A percentile compares a stretch with the other conserved stretches of the same genome.
phyloP scores from a whole-genome alignment of 35 echinoderm and acorn worm species.

The Apostichopus californicus region DNA sequence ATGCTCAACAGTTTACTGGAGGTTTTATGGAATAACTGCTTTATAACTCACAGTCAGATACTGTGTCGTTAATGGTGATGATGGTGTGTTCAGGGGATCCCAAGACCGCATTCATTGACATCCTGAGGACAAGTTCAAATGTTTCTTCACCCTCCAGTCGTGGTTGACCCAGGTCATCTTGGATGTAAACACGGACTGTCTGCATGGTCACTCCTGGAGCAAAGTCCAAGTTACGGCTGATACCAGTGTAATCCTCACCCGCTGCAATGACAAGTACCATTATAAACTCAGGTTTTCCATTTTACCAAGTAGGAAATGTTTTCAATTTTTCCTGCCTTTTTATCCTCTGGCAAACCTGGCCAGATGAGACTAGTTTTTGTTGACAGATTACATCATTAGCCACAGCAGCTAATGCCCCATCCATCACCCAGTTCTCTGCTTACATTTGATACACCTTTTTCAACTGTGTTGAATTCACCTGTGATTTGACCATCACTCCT shows the following conservation, averaged over 20 bases:
- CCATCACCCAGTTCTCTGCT: no score
- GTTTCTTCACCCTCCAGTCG: slow-evolving; percentile 90
- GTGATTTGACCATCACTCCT: no score
- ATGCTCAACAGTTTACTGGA: no score
- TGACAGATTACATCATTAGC: not conserved
- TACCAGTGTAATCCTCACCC: slow-evolving; percentile 92
- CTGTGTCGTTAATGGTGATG: slow-evolving; percentile 95
- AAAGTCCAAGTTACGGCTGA: slow-evolving; percentile 99
- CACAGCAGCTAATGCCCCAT: not conserved
- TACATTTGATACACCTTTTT: no score
- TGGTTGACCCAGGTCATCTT: slow-evolving; percentile 94
- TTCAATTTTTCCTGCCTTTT: no score
- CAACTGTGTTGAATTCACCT: no score
- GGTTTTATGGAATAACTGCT: not conserved
- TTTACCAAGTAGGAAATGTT: no score
- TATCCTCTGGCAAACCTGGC: no score
- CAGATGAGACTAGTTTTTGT: no score
- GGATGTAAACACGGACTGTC: slow-evolving; percentile 95
- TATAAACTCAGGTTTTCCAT: not conserved
- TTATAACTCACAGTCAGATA: slow-evolving; percentile 94
- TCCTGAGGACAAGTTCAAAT: slow-evolving; percentile 92
- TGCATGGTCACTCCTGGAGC: slow-evolving; percentile 96
- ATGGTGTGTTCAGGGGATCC: slow-evolving; percentile 75
- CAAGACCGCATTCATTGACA: slow-evolving; percentile 94
- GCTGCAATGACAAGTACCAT: slow-evolving; percentile 53